A percentile compares a stretch with the other conserved stretches of the same genome.
These are phyloP conservation scores for Lepidochitona cinerea DNA, from an alignment of 2,888 invertebrate genomes.

Conservation along the genomic window DNA sequence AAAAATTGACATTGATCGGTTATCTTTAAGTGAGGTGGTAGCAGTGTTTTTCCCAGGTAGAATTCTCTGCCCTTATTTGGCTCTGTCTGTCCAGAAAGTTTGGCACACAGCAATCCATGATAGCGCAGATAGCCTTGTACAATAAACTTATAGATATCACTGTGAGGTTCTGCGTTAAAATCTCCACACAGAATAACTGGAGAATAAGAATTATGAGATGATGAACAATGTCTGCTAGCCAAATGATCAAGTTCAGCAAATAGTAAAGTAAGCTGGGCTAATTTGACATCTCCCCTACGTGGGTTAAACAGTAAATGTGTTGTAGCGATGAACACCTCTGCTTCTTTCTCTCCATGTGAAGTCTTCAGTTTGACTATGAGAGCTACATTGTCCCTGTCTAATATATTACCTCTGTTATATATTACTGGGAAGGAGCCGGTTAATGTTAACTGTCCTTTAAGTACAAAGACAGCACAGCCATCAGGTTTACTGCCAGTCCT, in stretches of 20 bases:
- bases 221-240: conserved; percentile 50
- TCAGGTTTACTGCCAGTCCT: conserved; percentile 83
- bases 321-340: conserved; percentile 81
- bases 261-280: conserved; percentile 88
- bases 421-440: conserved; percentile 81
- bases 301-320: conserved; percentile 97
- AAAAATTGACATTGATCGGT: conserved; percentile 72
- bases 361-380: conserved; percentile 80
- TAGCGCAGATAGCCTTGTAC: conserved; percentile 76
- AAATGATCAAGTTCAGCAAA: conserved; percentile 88
- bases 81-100: conserved; percentile 68
- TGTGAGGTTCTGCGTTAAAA: conserved; percentile 86
- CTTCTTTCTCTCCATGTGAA: conserved; percentile 51
- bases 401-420: conserved; percentile 75
- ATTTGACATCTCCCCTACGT: conserved; percentile 86
- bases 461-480: conserved; percentile 93
- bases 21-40: conserved; percentile 70
- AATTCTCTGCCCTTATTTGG: conserved; percentile 31
- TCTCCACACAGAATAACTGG: conserved; percentile 94
- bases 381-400: conserved; percentile 91
- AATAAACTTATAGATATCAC: conserved; percentile 81
- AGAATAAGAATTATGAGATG: conserved; percentile 49
- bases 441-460: conserved; percentile 78
- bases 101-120: conserved; percentile 56
- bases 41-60: conserved; percentile 41